These are phyloP conservation scores for Aleiodes alternator DNA, from an alignment of 2,888 invertebrate species.

Conservation along the genomic window DNA sequence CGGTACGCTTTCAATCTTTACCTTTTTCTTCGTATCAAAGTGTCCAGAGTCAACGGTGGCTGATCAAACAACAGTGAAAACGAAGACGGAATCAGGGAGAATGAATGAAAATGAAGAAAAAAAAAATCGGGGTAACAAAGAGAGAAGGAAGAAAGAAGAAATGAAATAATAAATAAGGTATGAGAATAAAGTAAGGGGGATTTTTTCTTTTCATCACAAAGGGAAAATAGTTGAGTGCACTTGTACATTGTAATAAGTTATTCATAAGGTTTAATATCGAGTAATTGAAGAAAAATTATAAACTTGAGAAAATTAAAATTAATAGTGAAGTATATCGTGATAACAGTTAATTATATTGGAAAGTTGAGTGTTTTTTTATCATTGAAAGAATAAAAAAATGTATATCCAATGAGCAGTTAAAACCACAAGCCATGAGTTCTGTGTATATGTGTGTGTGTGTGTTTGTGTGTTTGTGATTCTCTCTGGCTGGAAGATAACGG, in stretches of 20 bases:
- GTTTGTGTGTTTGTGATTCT: background rate
- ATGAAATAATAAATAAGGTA: background rate
- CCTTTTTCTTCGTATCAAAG: constrained; percentile 46
- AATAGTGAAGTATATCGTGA: constrained; percentile 57
- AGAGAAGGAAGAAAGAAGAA: constrained; percentile 12
- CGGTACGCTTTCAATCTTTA: constrained; percentile 46
- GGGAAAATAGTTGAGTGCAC: constrained; percentile 12
- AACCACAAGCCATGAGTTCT: constrained; percentile 62
- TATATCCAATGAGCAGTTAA: constrained; percentile 66
- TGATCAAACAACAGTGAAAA: constrained; percentile 44
- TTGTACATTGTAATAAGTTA: background rate
- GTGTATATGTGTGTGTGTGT: no score
- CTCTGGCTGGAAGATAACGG: constrained; percentile 68
- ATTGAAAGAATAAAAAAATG: constrained; percentile 46
- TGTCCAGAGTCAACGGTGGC: constrained; percentile 42
- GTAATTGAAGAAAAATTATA: constrained; percentile 43
- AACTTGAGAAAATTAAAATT: constrained; percentile 60
- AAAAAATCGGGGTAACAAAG: constrained; percentile 19
- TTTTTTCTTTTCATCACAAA: background rate
- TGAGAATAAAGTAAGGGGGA: constrained; percentile 11
- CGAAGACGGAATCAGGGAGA: constrained; percentile 14
- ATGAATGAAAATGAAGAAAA: constrained; percentile 32
- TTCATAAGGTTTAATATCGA: background rate
- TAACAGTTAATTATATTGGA: constrained; percentile 51
- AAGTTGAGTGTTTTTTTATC: constrained; percentile 64